Percentiles rank a stretch among this genome's conserved stretches.
phyloP scores from a whole-genome alignment of 1,140 invertebrate genomes.

The Heliconius nattereri region DNA sequence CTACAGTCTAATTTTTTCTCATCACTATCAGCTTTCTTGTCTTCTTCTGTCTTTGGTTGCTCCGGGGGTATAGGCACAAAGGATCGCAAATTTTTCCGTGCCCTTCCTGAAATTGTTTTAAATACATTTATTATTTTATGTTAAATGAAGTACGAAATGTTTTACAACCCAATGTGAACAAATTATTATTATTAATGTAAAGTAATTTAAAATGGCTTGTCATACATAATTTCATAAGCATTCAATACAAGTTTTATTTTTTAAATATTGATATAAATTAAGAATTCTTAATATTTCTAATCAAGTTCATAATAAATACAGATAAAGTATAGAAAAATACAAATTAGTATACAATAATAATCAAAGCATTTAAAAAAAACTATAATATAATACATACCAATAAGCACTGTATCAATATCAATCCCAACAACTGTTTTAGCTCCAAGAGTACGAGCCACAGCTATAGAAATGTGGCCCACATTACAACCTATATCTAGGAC shows the following conservation, averaged over 20 bases:
- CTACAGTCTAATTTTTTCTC: slow-evolving; percentile 57
- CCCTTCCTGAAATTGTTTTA: slow-evolving; percentile 63
- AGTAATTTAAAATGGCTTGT: too few species aligned
- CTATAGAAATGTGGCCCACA: slow-evolving; percentile 95
- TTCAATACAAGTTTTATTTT: too few species aligned
- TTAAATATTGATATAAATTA: too few species aligned
- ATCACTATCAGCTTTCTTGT: slow-evolving; percentile 61
- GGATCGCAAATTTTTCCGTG: slow-evolving; percentile 66
- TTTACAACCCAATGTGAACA: background rate
- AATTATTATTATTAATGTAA: background rate
- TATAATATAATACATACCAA: slow-evolving; percentile 78
- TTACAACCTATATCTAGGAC: slow-evolving; percentile 99
- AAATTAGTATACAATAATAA: background rate
- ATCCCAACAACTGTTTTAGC: slow-evolving; percentile 94
- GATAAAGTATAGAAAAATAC: background rate
- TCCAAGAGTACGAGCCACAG: slow-evolving; percentile 91
- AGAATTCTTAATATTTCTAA: background rate
- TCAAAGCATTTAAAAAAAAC: too few species aligned
- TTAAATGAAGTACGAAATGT: background rate
- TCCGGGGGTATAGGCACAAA: slow-evolving; percentile 69
- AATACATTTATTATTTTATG: background rate
- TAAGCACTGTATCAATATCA: slow-evolving; percentile 96
- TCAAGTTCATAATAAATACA: background rate
- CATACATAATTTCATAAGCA: too few species aligned
- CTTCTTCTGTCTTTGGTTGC: slow-evolving; percentile 58